Evolutionary conservation across 2,888 invertebrate species (phyloP), one percentile per base, ranked within the genome.

Genomic region (Taphrorychus bicolor): DNA sequence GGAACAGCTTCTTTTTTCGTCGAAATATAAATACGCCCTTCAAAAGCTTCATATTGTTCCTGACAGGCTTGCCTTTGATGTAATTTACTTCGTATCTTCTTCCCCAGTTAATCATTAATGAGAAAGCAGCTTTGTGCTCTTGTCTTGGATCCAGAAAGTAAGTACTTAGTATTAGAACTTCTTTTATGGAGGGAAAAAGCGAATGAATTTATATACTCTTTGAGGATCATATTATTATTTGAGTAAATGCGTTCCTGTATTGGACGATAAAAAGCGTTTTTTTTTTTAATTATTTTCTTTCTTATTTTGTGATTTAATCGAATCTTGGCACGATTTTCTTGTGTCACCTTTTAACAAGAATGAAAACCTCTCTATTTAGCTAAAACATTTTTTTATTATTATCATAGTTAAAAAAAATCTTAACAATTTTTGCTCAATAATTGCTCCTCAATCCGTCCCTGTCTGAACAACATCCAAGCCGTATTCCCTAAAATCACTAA

Each of bases 51-150:
- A 77, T 75, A 80, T 80, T 81, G 81, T 80, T 79, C 78, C 75
- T 79, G 79, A 80, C 79, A 80, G 78, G 78, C 76, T 77, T 77
- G 74, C 69, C 81, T 81, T 81, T 81, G 81, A 81, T 75, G 80
- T 79, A 67, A 67, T 70, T 70, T 67, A 62, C 59, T 64, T 77
- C 73, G 73, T 76, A 75, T 76, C 77, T 77, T 77, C 78, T 79
- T 78, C 79, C 74, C 79, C 78, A 76, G 80, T 81, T 81, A 81
- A 82, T 82, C 80, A 81, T 81, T 82, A 81, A 80, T 79, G 77
- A 78, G 77, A 45, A 77, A 77, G 77, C 76, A 77, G 78, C 77
- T 78, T 45, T 45, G 77, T 78, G 54, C 63, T 51, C 58, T 59
- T 21, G 57, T 56, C 57, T 66, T 57, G 24, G 60, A 42, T 60